Percentiles rank a stretch among this genome's conserved stretches.
These are phyloP conservation scores for Litoditis marina DNA, from an alignment of 2,888 invertebrate genomes.

Conservation along the genomic window DNA sequence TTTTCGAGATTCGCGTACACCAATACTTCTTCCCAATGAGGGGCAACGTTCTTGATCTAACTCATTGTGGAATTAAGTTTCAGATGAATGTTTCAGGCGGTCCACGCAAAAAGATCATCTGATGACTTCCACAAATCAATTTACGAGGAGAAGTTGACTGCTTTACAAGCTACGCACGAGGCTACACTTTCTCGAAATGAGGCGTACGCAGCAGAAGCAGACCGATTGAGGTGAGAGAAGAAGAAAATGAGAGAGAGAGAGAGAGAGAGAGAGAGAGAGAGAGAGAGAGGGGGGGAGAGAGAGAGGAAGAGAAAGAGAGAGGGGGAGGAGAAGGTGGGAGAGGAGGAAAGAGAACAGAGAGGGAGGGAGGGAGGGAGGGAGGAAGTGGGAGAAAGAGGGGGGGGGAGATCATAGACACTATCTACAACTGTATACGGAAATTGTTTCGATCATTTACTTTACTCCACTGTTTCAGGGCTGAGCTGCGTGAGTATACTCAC, in stretches of 20 bases:
- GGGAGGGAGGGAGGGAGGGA: too few species aligned
- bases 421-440: too few species aligned
- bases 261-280: too few species aligned
- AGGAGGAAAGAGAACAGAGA: too few species aligned
- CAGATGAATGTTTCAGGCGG: slow-evolving; percentile 6
- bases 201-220: slow-evolving; percentile 18
- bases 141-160: slow-evolving; percentile 17
- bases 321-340: too few species aligned
- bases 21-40: neutral
- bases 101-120: slow-evolving; percentile 15
- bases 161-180: slow-evolving; percentile 18
- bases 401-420: too few species aligned
- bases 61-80: neutral
- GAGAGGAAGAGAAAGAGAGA: too few species aligned
- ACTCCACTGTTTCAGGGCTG: slow-evolving; percentile 8
- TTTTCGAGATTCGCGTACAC: too few species aligned
- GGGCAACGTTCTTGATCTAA: neutral
- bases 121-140: slow-evolving; percentile 18
- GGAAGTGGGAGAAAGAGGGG: too few species aligned
- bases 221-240: slow-evolving; percentile 16
- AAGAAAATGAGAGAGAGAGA: neutral
- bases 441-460: too few species aligned
- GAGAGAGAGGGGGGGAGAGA: too few species aligned
- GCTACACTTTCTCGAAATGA: slow-evolving; percentile 18
- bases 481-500: slow-evolving; percentile 16